These are phyloP conservation scores for Cyprinodon tularosa DNA, from an alignment of 2,113 vertebrate genomes.

Conservation along the genomic window DNA sequence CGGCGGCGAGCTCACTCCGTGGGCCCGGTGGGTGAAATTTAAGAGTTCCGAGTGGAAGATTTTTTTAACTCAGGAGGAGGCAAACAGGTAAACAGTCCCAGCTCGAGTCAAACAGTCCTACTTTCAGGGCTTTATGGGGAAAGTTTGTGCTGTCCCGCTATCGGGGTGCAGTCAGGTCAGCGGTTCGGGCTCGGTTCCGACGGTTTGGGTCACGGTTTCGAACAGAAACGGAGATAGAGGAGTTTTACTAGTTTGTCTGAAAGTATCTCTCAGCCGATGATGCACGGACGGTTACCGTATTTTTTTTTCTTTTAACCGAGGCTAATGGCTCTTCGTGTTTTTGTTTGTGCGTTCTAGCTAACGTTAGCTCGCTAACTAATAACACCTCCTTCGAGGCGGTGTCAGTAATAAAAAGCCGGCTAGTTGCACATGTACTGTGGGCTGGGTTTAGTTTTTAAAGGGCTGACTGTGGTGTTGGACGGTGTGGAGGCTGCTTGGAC, in stretches of 20 bases:
- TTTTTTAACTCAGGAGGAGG: conserved; percentile 45
- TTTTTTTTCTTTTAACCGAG: not conserved
- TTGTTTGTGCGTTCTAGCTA: conserved; percentile 68
- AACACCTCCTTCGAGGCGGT: conserved; percentile 62
- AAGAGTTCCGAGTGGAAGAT: conserved; percentile 63
- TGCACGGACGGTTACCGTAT: not conserved
- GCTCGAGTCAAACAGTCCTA: conserved; percentile 6
- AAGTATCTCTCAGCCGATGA: conserved; percentile 2
- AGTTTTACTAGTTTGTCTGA: conserved; percentile 37
- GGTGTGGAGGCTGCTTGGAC: conserved; percentile 30
- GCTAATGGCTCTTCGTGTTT: conserved; percentile 55
- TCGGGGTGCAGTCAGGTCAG: conserved; percentile 50
- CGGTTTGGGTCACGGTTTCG: conserved; percentile 33
- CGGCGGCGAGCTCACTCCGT: conserved; percentile 43
- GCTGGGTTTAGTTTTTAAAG: conserved; percentile 73
- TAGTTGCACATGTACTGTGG: conserved; percentile 67
- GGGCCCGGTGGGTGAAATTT: conserved; percentile 63
- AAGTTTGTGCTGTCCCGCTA: conserved; percentile 69
- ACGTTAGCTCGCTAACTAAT: conserved; percentile 74
- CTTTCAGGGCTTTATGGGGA: conserved; percentile 39
- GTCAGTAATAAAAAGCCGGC: conserved; percentile 72
- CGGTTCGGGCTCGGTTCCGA: conserved; percentile 69
- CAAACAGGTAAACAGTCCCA: conserved; percentile 57
- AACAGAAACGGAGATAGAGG: conserved; percentile 10
- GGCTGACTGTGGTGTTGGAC: conserved; percentile 63